Evolutionary conservation across 2,888 invertebrate genomes (phyloP), one percentile per base, ranked within the genome.

Genomic region (Agrochola circellaris): DNA sequence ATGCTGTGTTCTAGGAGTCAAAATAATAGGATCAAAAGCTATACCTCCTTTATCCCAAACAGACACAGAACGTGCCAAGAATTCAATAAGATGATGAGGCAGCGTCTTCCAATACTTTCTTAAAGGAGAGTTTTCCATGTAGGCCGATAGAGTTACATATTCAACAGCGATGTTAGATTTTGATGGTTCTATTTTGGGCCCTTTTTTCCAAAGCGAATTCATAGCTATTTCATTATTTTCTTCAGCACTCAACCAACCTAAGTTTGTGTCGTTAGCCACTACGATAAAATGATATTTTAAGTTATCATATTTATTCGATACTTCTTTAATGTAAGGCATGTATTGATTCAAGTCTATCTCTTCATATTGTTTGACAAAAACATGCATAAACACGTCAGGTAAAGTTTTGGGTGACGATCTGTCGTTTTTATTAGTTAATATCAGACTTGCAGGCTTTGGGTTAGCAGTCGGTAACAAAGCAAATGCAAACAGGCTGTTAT

Each of bases 11-110:
- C 87, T 86, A 23, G 94, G 92, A 23, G 91, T 95, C 65, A 96
- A 89, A 82, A 96, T 91, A 26, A 89, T 75, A 48, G 96, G 96
- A 88, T 95, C 92, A 73, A 96, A 92, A 60, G 94, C 93, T 73
- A 96, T 92, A 3, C 96, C 96, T 61, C 96, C 96, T 85, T 93
- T 95, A 66, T 96, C 93, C 96, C 96, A 96, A 86, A 96, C 90
- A 17, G 95, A 92, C 77, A 95, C 80, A 75, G 94, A 92, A 79
- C 95, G 91, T 13, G 93, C 89, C 72, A 96, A 87, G 88, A 96
- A 96, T 61, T 92, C 92, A 73, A 94, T 88, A 15, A 94, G 92
- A 66, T 94, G 89, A 48, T 88, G 66, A 6, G 96, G 93, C 30
- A 96, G 81, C 56, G 87, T 83, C 73, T 89, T 92, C 95, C 95